Conservation (phyloP, 1,140 invertebrate species). For the Drosophila mauritiana region DNA sequence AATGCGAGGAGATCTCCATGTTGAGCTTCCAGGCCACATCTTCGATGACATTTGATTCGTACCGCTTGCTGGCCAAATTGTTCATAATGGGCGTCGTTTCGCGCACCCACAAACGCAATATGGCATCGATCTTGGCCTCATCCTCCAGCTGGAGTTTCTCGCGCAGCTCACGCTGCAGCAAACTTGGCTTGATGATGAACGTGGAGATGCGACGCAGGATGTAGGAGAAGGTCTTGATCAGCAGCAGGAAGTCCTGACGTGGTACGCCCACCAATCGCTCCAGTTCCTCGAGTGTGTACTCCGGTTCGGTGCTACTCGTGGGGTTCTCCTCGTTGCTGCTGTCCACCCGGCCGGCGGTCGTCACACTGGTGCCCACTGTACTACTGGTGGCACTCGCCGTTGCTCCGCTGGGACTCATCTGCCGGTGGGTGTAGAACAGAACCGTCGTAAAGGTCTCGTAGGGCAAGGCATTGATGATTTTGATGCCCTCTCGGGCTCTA, state of each 20-base stretch:
- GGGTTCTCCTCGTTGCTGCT: constrained; percentile 44
- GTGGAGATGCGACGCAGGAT: constrained; percentile 82
- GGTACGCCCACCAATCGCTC: constrained; percentile 80
- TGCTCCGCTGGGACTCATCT: constrained; percentile 67
- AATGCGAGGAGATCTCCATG: constrained; percentile 80
- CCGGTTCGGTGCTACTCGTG: constrained; percentile 56
- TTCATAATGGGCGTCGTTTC: constrained; percentile 80
- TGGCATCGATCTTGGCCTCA: constrained; percentile 84
- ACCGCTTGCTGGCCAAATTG: constrained; percentile 75
- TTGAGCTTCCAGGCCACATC: constrained; percentile 83
- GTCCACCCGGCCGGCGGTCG: constrained; percentile 59
- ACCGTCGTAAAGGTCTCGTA: constrained; percentile 82
- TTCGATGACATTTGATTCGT: constrained; percentile 81
- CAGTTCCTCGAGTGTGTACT: constrained; percentile 78
- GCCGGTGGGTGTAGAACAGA: constrained; percentile 79
- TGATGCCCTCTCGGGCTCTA: constrained; percentile 84
- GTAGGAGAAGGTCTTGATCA: constrained; percentile 84
- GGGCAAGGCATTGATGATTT: constrained; percentile 82
- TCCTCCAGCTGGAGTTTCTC: constrained; percentile 81
- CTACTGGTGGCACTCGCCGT: constrained; percentile 5
- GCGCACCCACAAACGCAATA: constrained; percentile 77
- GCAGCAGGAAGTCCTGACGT: constrained; percentile 71
- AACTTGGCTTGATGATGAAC: constrained; percentile 82
- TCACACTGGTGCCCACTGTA: constrained; percentile 67
- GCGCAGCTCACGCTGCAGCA: constrained; percentile 74